A percentile compares a stretch with the other conserved stretches of the same genome.
phyloP scores from a whole-genome alignment of 2,113 vertebrate genomes.

The Platichthys flesus region DNA sequence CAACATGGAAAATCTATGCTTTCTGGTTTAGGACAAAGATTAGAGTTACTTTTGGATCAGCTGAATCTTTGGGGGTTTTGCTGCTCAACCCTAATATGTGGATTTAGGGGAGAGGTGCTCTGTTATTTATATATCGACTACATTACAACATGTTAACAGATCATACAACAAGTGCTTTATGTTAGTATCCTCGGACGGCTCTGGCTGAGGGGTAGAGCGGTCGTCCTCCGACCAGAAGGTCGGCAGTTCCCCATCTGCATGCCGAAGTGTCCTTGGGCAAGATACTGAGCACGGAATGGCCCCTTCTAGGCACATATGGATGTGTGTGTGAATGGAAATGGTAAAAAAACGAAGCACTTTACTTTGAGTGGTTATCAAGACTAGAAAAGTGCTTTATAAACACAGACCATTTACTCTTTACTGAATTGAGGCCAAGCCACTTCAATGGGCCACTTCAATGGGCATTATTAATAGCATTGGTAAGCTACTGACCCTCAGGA shows the following conservation, averaged over 20 bases:
- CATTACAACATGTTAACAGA: not conserved
- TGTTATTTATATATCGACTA: not conserved
- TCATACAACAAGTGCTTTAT: not conserved
- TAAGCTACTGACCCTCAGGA: not conserved
- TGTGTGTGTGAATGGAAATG: no score
- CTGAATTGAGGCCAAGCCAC: not conserved
- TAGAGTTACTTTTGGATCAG: not conserved
- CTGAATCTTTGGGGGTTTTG: not conserved
- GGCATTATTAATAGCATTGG: not conserved
- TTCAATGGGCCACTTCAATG: not conserved
- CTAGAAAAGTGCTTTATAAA: no score
- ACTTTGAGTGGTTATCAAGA: no score
- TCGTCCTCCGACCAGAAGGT: no score
- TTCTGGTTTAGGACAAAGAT: not conserved
- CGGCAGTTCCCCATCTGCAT: no score
- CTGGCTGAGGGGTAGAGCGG: no score
- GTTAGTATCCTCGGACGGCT: no score
- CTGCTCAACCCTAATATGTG: not conserved
- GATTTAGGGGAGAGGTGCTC: not conserved
- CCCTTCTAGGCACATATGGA: not conserved
- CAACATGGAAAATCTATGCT: constrained; percentile 26
- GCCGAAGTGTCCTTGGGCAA: no score
- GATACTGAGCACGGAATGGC: no score
- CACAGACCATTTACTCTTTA: no score
- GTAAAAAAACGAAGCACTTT: no score